Base-by-base conservation (phyloP, 2,888 invertebrate genomes). In the Onchidella celtica region DNA sequence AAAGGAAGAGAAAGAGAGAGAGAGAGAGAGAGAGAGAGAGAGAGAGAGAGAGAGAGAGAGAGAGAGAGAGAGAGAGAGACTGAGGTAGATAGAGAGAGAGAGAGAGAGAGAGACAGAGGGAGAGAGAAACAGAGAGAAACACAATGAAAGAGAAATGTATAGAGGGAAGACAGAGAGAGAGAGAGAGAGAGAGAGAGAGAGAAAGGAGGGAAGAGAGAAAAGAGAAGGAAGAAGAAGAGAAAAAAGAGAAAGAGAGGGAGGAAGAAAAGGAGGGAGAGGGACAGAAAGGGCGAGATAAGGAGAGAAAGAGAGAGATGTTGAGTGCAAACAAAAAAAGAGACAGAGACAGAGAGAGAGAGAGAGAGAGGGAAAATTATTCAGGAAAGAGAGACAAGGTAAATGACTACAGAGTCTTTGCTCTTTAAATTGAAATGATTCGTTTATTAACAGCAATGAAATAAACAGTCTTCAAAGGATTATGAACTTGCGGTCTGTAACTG, bases 1-100 rank as follows among this genome's bases (percentile, higher is more conserved):
- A 47, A 17, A 47, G 47, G 17, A 17, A 47, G 47, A 47, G 47
- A 47, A 17, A 47, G 47, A 47, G 47, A 47, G 47, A 47, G 47
- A 47, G 47, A 47, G 47, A 47, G 47, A 47, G 61, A 61, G 61
- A 27, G 61, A 61, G 61, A 24, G 61, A 61, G 61, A 61, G 61
- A 61, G 61, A 61, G 61, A n/a, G 55, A 61, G 47, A 61, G 61
- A 61, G 61, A 61, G 61, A 61, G 61, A 61, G 61, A 61, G 61
- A 61, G 61, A 61, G 61, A 61, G 61, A 61, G 61, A 61, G 61
- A 61, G 61, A 61, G 61, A 61, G 61, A 61, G 61, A 61, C 14
- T 14, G 61, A 61, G 61, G 27, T 9, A n/a, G 61, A 27, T 2
- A 65, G 65, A 27, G 65, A 65, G 65, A 65, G 65, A 65, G 47